Percentiles rank a stretch among this genome's conserved stretches.
Conservation (phyloP, 2,797 vertebrate genomes). For the Rhynchonycteris naso region DNA sequence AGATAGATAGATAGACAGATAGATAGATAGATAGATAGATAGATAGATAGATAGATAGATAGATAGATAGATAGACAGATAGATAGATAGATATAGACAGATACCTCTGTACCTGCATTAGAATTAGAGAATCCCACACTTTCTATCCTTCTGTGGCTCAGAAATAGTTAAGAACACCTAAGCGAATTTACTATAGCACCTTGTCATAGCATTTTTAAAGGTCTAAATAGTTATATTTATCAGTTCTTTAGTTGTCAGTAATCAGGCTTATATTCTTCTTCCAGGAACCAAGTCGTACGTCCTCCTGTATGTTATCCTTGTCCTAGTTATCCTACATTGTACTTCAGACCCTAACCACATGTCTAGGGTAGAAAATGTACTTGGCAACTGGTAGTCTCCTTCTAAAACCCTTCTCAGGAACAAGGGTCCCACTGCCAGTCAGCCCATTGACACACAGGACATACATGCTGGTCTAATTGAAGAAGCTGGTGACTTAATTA, state of each 20-base stretch:
- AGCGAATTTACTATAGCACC: conserved; percentile 4
- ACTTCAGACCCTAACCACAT: conserved; percentile 20
- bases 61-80: not conserved
- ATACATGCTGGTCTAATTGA: not conserved
- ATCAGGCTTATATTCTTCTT: conserved; percentile 4
- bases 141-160: not conserved
- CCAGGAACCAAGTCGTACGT: conserved; percentile 10
- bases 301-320: not conserved
- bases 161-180: not conserved
- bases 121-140: not conserved
- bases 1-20: not conserved
- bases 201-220: conserved; percentile 9
- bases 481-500: conserved; percentile 50
- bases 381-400: not conserved
- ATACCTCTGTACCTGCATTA: not conserved
- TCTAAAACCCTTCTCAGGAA: conserved; percentile 28
- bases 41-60: not conserved
- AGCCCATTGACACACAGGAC: not conserved
- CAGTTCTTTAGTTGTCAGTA: conserved; percentile 22
- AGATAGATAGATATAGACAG: no score
- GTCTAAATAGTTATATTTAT: not conserved
- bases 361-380: not conserved
- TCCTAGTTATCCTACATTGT: not conserved
- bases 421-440: not conserved
- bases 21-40: not conserved